Percentiles rank a stretch among this genome's conserved stretches.
Conservation (phyloP, 2,113 vertebrate species). For the Pandion haliaetus region DNA sequence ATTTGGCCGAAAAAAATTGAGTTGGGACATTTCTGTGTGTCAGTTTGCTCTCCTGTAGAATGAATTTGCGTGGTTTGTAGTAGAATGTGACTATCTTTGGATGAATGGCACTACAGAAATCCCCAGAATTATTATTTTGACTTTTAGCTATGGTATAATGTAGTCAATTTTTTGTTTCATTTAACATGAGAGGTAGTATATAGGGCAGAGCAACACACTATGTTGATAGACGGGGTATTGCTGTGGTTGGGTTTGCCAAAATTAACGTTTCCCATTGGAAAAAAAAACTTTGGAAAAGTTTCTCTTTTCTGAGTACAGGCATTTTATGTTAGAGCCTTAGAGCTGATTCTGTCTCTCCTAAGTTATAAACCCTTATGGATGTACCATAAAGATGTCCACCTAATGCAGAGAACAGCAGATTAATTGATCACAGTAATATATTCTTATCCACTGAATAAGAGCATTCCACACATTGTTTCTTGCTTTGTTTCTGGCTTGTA, state of each 20-base stretch:
- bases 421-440: constrained; percentile 65
- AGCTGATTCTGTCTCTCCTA: constrained; percentile 46
- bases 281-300: constrained; percentile 40
- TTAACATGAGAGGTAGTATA: background rate
- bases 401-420: constrained; percentile 51
- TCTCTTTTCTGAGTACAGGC: constrained; percentile 1
- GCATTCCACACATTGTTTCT: background rate
- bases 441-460: constrained; percentile 41
- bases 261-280: background rate
- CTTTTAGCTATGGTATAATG: background rate
- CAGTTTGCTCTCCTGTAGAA: background rate
- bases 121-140: background rate
- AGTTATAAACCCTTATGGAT: constrained; percentile 61
- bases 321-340: constrained; percentile 41
- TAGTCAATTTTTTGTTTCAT: background rate
- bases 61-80: background rate
- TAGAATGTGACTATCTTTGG: background rate
- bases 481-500: constrained; percentile 45
- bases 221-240: background rate
- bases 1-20: background rate
- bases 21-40: background rate
- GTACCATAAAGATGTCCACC: constrained; percentile 57
- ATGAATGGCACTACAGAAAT: background rate
- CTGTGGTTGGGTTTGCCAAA: background rate
- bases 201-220: background rate